A percentile compares a stretch with the other conserved stretches of the same genome.
Conservation (phyloP, 35 echinoderm and acorn worm species). For the Acanthaster planci region DNA sequence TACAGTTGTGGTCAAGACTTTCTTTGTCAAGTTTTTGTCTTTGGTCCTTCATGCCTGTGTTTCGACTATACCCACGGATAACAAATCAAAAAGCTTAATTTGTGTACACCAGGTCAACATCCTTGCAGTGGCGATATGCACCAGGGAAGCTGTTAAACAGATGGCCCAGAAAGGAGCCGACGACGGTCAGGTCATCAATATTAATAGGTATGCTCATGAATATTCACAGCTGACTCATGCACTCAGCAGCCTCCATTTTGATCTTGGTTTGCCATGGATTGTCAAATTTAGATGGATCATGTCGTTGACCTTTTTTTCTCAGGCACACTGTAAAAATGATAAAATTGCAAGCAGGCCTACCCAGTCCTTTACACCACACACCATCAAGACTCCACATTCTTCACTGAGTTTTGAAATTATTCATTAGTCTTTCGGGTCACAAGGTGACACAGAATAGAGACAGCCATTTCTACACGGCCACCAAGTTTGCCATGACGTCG, state of each 20-base stretch:
- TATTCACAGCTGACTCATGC: too few species aligned
- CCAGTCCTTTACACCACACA: background rate
- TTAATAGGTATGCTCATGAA: conserved; percentile 27
- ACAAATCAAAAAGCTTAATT: background rate
- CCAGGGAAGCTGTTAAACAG: conserved; percentile 25
- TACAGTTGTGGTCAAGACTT: too few species aligned
- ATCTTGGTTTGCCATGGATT: too few species aligned
- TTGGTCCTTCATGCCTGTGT: too few species aligned
- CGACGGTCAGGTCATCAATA: conserved; percentile 29
- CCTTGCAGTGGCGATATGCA: conserved; percentile 34
- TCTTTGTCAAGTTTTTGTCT: too few species aligned
- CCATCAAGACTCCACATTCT: background rate
- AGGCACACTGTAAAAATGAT: background rate
- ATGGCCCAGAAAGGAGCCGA: conserved; percentile 37
- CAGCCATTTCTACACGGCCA: conserved; percentile 14
- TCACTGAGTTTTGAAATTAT: background rate
- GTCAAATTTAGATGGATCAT: background rate
- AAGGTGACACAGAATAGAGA: conserved; percentile 6
- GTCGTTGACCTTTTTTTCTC: background rate
- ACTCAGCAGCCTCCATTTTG: too few species aligned
- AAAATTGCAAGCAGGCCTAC: background rate
- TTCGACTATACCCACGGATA: too few species aligned
- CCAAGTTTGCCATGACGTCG: conserved; percentile 17
- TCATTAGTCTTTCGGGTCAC: background rate
- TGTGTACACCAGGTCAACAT: conserved; percentile 20